A percentile compares a stretch with the other conserved stretches of the same genome.
phyloP scores from a whole-genome alignment of 1,140 invertebrate genomes.

The Geopemphigus sp. region DNA sequence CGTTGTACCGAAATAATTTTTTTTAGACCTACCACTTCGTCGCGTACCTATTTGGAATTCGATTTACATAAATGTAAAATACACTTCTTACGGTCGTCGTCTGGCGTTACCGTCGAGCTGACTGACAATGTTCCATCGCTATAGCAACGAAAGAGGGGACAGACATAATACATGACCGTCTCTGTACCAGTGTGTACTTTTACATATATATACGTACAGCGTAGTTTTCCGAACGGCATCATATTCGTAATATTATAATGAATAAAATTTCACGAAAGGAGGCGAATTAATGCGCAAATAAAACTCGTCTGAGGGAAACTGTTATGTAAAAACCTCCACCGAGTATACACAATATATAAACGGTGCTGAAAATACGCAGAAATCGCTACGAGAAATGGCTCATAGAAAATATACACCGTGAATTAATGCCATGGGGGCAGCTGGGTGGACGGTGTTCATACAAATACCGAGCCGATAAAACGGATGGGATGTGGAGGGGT shows the following conservation, averaged over 20 bases:
- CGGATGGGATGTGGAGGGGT: too few relatives aligned
- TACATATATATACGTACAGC: not conserved
- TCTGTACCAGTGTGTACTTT: not conserved
- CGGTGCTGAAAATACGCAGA: too few relatives aligned
- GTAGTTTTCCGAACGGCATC: not conserved
- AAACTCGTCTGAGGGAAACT: too few relatives aligned
- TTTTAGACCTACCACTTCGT: too few relatives aligned
- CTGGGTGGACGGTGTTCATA: too few relatives aligned
- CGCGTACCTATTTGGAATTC: not conserved
- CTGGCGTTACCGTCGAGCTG: not conserved
- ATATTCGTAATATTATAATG: not conserved
- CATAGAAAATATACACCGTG: too few relatives aligned
- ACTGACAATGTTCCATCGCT: slow-evolving; percentile 10
- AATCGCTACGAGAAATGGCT: not conserved
- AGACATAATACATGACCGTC: not conserved
- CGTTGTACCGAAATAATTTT: not conserved
- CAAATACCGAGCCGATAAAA: too few relatives aligned
- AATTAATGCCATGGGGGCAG: too few relatives aligned
- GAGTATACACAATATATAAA: too few relatives aligned
- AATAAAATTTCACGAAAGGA: not conserved
- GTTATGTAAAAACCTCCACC: too few relatives aligned
- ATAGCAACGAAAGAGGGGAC: slow-evolving; percentile 23
- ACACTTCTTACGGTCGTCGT: not conserved
- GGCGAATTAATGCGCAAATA: not conserved
- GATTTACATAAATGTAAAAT: not conserved